Evolutionary conservation across 2,888 invertebrate species (phyloP).

Genomic region (Mesorhabditis belari): DNA sequence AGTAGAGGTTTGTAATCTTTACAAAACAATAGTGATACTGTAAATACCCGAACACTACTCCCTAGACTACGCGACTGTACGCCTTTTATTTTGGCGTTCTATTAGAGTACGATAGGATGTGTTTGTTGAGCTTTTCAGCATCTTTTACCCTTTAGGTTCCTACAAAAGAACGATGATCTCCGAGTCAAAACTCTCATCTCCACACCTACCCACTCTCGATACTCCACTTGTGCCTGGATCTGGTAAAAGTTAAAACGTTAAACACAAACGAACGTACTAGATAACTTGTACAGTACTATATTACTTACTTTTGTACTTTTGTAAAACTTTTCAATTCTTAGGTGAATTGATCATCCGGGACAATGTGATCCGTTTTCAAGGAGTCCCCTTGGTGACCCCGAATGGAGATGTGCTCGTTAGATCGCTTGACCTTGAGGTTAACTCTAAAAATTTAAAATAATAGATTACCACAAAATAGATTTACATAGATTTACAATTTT

Average conservation of each 20-base stretch:
- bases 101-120: no score
- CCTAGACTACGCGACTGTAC: no score
- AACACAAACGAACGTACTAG: no score
- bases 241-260: constrained; percentile 4
- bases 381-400: constrained; percentile 88
- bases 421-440: constrained; percentile 78
- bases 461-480: neutral
- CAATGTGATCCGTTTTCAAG: constrained; percentile 80
- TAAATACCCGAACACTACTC: no score
- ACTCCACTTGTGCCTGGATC: constrained; percentile 14
- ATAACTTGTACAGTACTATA: no score
- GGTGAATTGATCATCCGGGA: constrained; percentile 58
- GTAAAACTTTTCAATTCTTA: neutral
- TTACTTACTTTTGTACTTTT: neutral
- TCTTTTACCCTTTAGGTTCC: no score
- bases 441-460: neutral
- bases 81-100: no score
- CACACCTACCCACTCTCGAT: constrained; percentile 2
- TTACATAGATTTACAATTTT: no score
- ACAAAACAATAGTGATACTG: no score
- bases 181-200: constrained; percentile 7
- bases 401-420: constrained; percentile 84
- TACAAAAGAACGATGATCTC: constrained; percentile 31
- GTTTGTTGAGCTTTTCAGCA: no score
- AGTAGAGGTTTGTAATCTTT: no score